Base-by-base conservation (phyloP, 2,113 vertebrate genomes). In the Panthera uncia region DNA sequence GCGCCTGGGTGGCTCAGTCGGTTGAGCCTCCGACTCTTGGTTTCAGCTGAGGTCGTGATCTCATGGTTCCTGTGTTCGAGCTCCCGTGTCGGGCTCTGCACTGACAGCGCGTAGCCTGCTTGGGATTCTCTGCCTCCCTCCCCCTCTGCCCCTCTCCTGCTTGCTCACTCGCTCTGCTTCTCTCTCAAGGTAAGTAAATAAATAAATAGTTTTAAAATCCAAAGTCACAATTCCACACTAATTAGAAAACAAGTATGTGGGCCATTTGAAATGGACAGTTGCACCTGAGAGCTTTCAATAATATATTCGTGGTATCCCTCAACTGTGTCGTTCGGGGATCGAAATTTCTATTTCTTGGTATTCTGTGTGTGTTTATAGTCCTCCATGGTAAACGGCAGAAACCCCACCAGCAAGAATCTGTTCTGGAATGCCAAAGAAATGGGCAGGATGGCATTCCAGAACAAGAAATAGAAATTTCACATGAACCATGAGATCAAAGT, bases 361-460 rank as follows among this genome's bases (percentile, higher is more conserved):
- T 96, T 86, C 6, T 55, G 55, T 96, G 29, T 78, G 41, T 76
- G 80, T 48, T 96, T 89, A 83, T 57, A 85, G 68, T 83, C n/a
- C 94, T 90, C 80, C 38, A 50, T 4, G 21, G 86, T 73, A 94
- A 84, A 83, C 45, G 66, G 52, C 86, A 96, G 71, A 69, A 91
- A 94, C 69, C 73, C 65, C 31, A 90, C 55, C 31, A 91, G 55
- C 14, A 76, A 48, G n/a, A 91, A 7, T 86, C 89, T 91, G 11
- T 57, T 91, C 55, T 88, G 31, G 36, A 94, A 81, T 85, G 84
- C 41, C 93, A 93, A 95, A 97, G 80, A 97, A 88, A 97, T 92
- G 85, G 69, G 81, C 88, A 98, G 23, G 36, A 74, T 93, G 45
- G 45, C 45, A 45, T 45, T 45, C 45, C 45, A 45, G 45, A 45